phyloP scores from a whole-genome alignment of 1,140 invertebrate genomes.

The Physella acuta region DNA sequence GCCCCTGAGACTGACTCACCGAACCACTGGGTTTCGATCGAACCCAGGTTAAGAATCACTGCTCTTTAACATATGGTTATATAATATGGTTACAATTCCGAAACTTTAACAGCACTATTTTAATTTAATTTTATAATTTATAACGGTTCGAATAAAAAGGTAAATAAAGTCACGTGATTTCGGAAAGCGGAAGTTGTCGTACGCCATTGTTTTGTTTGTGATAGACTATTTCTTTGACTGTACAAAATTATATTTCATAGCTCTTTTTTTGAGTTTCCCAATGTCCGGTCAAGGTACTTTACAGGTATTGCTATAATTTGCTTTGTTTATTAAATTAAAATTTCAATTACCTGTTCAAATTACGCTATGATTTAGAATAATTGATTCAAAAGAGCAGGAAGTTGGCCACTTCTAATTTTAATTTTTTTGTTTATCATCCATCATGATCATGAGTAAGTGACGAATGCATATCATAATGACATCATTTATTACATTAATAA shows the following conservation, averaged over 20 bases:
- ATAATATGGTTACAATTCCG: too few relatives aligned
- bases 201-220: conserved; percentile 14
- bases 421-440: background rate
- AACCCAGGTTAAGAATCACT: background rate
- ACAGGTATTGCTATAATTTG: conserved; percentile 7
- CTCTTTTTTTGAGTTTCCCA: background rate
- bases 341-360: background rate
- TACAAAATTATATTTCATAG: too few relatives aligned
- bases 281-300: conserved; percentile 19
- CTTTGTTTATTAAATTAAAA: background rate
- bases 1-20: too few relatives aligned
- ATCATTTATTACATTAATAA: background rate
- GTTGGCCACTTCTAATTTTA: background rate
- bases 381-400: background rate
- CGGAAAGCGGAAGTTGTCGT: conserved; percentile 2
- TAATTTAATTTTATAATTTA: too few relatives aligned
- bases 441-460: background rate
- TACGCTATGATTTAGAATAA: background rate
- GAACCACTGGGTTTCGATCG: too few relatives aligned
- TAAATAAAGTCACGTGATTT: conserved; percentile 8
- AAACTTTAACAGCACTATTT: too few relatives aligned
- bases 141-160: too few relatives aligned
- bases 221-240: too few relatives aligned
- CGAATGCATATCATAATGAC: background rate
- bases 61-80: background rate